These are phyloP conservation scores for Carollia perspicillata DNA, from an alignment of 2,113 vertebrate genomes.

Conservation along the genomic window DNA sequence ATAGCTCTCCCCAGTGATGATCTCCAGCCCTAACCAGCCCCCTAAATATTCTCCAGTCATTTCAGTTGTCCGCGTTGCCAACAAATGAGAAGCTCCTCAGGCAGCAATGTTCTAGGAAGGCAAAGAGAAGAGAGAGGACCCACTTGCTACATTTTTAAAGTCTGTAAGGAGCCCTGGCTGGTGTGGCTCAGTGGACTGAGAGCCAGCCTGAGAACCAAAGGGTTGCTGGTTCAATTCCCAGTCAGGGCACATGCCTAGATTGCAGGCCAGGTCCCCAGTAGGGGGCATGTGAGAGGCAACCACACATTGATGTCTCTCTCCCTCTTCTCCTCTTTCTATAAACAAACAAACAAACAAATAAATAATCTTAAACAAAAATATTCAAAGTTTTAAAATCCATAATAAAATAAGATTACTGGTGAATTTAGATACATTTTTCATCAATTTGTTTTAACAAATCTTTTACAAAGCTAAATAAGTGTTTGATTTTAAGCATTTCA, in stretches of 20 bases:
- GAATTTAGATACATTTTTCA: not conserved
- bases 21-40: not conserved
- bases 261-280: no score
- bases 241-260: no score
- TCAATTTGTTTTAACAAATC: not conserved
- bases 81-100: not conserved
- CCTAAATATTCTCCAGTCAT: not conserved
- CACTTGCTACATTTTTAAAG: not conserved
- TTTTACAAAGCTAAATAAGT: not conserved
- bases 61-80: not conserved
- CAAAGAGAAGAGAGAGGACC: not conserved
- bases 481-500: conserved; percentile 13
- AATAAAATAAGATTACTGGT: not conserved
- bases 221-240: no score
- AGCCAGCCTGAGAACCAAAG: no score
- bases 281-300: no score
- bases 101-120: not conserved
- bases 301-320: no score
- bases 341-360: no score
- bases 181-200: no score
- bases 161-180: not conserved
- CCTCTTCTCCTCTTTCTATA: no score
- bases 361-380: not conserved
- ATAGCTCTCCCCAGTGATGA: not conserved
- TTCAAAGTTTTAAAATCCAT: not conserved